These are phyloP conservation scores for Cerceris ruficornis DNA, from an alignment of 2,888 invertebrate species.

Conservation along the genomic window DNA sequence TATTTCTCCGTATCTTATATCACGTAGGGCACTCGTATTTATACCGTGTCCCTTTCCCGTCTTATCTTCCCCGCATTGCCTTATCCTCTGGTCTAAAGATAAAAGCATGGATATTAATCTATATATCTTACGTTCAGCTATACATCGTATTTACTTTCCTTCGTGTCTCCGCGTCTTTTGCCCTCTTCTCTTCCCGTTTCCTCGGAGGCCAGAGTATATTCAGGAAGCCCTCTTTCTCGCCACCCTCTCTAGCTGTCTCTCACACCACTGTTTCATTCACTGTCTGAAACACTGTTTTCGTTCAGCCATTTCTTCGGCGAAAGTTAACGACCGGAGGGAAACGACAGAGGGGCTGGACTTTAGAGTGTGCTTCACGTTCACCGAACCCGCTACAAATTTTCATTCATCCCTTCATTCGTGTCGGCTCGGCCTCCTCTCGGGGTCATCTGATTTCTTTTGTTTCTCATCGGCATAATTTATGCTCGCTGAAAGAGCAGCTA, in stretches of 20 bases:
- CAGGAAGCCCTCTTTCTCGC: background rate
- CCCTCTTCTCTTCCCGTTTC: no score
- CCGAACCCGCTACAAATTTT: slow-evolving; percentile 42
- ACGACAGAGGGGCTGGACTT: slow-evolving; percentile 1
- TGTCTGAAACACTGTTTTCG: slow-evolving; percentile 1
- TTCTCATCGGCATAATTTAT: slow-evolving; percentile 25
- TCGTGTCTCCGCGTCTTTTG: no score
- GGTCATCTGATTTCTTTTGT: slow-evolving; percentile 2
- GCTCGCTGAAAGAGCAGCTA: background rate
- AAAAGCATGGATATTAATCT: no score
- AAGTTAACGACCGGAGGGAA: slow-evolving; percentile 3
- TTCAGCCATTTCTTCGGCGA: background rate
- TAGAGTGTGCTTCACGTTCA: slow-evolving; percentile 17
- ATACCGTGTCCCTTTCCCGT: no score
- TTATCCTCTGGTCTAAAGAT: no score
- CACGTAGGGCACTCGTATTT: no score
- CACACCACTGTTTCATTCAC: slow-evolving; percentile 25
- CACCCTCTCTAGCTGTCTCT: background rate
- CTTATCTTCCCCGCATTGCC: no score
- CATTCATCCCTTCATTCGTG: slow-evolving; percentile 40
- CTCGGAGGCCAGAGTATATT: no score
- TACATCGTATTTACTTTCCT: no score
- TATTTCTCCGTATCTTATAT: no score
- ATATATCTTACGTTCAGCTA: no score
- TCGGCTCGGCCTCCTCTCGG: slow-evolving; percentile 14